phyloP scores from a whole-genome alignment of 2,888 invertebrate species.

The Drosophila heteroneura region DNA sequence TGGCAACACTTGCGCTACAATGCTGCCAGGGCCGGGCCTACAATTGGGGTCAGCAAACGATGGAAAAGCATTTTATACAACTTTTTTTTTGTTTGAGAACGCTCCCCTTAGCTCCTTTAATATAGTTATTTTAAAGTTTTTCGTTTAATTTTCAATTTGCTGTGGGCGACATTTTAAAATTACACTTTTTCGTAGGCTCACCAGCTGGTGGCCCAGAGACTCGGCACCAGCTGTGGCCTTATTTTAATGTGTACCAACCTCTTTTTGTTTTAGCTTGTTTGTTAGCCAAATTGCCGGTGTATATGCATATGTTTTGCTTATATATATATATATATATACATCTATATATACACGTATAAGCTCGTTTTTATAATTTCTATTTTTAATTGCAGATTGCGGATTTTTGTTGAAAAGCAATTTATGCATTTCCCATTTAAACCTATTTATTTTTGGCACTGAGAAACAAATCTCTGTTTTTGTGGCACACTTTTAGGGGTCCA shows the following conservation, averaged over 20 bases:
- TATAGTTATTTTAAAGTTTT: slow-evolving; percentile 81
- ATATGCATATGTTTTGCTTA: neutral
- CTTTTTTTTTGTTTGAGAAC: slow-evolving; percentile 51
- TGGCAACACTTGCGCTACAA: slow-evolving; percentile 76
- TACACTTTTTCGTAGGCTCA: slow-evolving; percentile 50
- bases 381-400: slow-evolving; percentile 40
- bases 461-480: slow-evolving; percentile 20
- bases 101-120: slow-evolving; percentile 26
- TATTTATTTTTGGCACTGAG: slow-evolving; percentile 40
- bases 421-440: slow-evolving; percentile 53
- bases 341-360: neutral
- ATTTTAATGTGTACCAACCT: slow-evolving; percentile 62
- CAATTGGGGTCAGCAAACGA: slow-evolving; percentile 69
- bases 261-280: slow-evolving; percentile 41
- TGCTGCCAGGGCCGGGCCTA: slow-evolving; percentile 57
- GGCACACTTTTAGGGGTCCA: neutral
- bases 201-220: slow-evolving; percentile 27
- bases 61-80: slow-evolving; percentile 54
- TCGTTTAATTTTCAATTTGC: slow-evolving; percentile 82
- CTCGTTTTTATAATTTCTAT: slow-evolving; percentile 11
- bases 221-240: slow-evolving; percentile 61
- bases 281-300: slow-evolving; percentile 38
- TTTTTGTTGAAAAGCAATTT: slow-evolving; percentile 52
- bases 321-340: neutral
- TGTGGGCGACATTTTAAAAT: slow-evolving; percentile 73